Evolutionary conservation across 2,888 invertebrate genomes (phyloP).

Genomic region (Noctua janthe): DNA sequence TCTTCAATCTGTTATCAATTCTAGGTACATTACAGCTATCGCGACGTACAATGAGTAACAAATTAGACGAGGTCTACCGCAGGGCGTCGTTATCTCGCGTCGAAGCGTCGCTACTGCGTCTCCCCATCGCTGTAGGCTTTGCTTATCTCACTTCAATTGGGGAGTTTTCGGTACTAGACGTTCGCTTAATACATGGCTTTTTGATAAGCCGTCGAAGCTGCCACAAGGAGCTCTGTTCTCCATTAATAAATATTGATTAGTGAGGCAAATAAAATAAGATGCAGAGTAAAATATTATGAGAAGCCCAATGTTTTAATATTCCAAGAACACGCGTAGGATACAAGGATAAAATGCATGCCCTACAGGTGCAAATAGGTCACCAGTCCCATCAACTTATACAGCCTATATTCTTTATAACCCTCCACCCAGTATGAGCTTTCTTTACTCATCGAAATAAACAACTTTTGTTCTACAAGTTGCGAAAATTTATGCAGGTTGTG

Average conservation of each 20-base stretch:
- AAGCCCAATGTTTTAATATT: slow-evolving; percentile 4
- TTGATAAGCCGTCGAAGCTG: slow-evolving; percentile 56
- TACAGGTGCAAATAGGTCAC: slow-evolving; percentile 63
- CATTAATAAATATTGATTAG: slow-evolving; percentile 38
- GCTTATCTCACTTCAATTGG: slow-evolving; percentile 73
- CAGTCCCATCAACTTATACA: slow-evolving; percentile 54
- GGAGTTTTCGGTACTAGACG: slow-evolving; percentile 67
- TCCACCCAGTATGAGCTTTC: slow-evolving; percentile 38
- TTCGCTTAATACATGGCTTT: slow-evolving; percentile 56
- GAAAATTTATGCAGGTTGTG: slow-evolving; percentile 58
- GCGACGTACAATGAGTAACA: slow-evolving; percentile 83
- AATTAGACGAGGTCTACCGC: slow-evolving; percentile 81
- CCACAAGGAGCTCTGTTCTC: slow-evolving; percentile 18
- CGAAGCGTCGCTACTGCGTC: slow-evolving; percentile 71
- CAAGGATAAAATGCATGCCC: not conserved
- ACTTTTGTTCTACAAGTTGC: slow-evolving; percentile 62
- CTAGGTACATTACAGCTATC: slow-evolving; percentile 79
- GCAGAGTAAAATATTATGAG: not conserved
- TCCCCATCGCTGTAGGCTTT: slow-evolving; percentile 73
- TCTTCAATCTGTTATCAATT: slow-evolving; percentile 69
- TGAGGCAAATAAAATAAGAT: not conserved
- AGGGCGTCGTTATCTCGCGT: slow-evolving; percentile 75
- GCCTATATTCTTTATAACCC: slow-evolving; percentile 56
- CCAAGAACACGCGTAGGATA: not conserved
- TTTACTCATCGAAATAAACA: slow-evolving; percentile 62